phyloP scores from a whole-genome alignment of 1,140 invertebrate genomes.

The Apis florea region DNA sequence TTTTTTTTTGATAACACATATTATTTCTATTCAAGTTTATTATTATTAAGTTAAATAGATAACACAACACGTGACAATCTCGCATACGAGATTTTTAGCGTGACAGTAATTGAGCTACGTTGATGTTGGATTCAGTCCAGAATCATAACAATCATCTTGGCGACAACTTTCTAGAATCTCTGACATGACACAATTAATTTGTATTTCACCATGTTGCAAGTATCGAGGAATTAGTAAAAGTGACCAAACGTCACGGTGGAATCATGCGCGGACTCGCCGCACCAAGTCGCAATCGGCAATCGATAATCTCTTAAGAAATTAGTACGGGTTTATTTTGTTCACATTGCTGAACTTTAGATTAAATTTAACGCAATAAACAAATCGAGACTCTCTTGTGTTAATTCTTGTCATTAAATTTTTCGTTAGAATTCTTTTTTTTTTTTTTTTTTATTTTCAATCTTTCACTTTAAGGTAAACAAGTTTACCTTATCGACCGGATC shows the following conservation, averaged over 20 bases:
- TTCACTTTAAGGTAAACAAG: not conserved
- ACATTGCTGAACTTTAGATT: conserved; percentile 6
- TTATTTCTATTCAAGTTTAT: not conserved
- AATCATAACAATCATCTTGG: conserved; percentile 59
- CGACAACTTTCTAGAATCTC: conserved; percentile 60
- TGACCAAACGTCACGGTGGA: conserved; percentile 26
- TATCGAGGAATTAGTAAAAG: conserved; percentile 31
- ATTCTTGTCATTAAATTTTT: not conserved
- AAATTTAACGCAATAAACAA: not conserved
- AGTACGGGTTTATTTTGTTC: conserved; percentile 32
- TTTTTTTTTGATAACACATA: too few species aligned
- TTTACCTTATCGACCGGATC: not conserved
- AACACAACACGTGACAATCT: conserved; percentile 15
- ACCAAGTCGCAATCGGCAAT: conserved; percentile 31
- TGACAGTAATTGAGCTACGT: conserved; percentile 18
- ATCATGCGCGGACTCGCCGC: conserved; percentile 24
- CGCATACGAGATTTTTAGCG: not conserved
- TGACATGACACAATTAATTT: conserved; percentile 51
- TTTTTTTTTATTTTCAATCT: too few species aligned
- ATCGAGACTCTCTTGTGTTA: not conserved
- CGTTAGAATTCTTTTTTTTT: not conserved
- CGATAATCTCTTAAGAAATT: conserved; percentile 45
- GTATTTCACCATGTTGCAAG: conserved; percentile 42
- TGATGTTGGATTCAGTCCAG: conserved; percentile 53
- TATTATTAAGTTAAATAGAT: conserved; percentile 6